phyloP scores from a whole-genome alignment of 2,113 vertebrate genomes.

The Sciurus niger region DNA sequence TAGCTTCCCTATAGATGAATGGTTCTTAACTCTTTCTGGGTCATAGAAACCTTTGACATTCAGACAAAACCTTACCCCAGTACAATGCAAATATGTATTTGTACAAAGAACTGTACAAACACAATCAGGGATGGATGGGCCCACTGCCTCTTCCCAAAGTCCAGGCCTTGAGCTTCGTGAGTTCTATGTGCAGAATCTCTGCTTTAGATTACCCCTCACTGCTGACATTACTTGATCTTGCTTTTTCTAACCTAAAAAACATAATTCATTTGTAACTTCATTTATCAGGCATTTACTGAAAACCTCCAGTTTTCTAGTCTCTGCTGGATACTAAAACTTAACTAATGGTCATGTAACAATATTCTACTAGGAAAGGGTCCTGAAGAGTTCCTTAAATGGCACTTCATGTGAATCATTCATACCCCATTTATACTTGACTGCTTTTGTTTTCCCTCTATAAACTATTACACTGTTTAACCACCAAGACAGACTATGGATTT shows the following conservation, averaged over 20 bases:
- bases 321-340: conserved; percentile 3
- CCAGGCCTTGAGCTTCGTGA: neutral
- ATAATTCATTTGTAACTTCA: conserved; percentile 31
- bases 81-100: neutral
- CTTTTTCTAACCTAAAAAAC: conserved; percentile 16
- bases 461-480: neutral
- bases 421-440: neutral
- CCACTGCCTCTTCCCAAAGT: too few relatives aligned
- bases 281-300: conserved; percentile 12
- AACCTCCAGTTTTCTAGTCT: conserved; percentile 2
- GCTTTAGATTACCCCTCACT: neutral
- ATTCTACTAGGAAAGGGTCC: neutral
- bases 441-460: neutral
- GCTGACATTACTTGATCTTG: neutral
- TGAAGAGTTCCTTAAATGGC: neutral
- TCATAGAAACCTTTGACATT: neutral
- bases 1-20: neutral
- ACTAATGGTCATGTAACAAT: neutral
- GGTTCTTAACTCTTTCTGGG: conserved; percentile 9
- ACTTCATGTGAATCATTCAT: neutral
- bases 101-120: neutral
- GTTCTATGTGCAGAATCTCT: neutral
- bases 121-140: neutral
- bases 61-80: neutral
- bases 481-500: neutral